Evolutionary conservation across 2,797 vertebrate species (phyloP).

Genomic region (Cetoscarus ocellatus): DNA sequence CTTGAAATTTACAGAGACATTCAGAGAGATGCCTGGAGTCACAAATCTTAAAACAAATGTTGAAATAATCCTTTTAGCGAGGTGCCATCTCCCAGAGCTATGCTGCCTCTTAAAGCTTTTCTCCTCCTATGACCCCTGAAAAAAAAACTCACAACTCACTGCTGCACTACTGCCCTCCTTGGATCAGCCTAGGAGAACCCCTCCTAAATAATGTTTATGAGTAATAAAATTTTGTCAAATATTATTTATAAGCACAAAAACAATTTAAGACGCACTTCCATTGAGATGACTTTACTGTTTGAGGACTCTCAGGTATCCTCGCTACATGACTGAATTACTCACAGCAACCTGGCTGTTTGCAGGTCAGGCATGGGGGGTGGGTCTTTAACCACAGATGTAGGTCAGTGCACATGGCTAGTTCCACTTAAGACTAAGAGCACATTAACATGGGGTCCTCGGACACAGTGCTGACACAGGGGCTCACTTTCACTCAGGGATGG

Average conservation of each 20-base stretch:
- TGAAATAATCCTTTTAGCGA: not conserved
- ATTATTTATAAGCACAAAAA: constrained; percentile 19
- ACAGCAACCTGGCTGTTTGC: constrained; percentile 51
- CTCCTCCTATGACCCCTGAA: constrained; percentile 7
- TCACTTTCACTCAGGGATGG: constrained; percentile 13
- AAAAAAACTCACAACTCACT: constrained; percentile 8
- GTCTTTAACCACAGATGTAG: constrained; percentile 68
- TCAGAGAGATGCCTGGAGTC: not conserved
- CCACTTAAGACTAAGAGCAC: constrained; percentile 43
- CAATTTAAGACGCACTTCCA: constrained; percentile 4
- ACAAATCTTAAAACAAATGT: not conserved
- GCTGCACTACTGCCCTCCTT: constrained; percentile 26
- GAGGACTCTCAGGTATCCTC: constrained; percentile 15
- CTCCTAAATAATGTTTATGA: constrained; percentile 6
- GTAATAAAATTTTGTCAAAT: not conserved
- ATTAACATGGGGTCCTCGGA: constrained; percentile 34
- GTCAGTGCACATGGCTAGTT: constrained; percentile 71
- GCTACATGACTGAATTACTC: constrained; percentile 56
- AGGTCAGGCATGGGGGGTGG: constrained; percentile 31
- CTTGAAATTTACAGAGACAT: not conserved
- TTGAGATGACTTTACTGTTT: not conserved
- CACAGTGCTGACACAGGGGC: constrained; percentile 38
- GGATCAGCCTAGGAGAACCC: constrained; percentile 12
- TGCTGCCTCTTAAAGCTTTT: constrained; percentile 8
- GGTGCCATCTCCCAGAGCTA: constrained; percentile 4